Percentiles rank a stretch among this genome's conserved stretches.
Conservation (phyloP, 2,113 vertebrate species). For the Drymodes brunneopygia region DNA sequence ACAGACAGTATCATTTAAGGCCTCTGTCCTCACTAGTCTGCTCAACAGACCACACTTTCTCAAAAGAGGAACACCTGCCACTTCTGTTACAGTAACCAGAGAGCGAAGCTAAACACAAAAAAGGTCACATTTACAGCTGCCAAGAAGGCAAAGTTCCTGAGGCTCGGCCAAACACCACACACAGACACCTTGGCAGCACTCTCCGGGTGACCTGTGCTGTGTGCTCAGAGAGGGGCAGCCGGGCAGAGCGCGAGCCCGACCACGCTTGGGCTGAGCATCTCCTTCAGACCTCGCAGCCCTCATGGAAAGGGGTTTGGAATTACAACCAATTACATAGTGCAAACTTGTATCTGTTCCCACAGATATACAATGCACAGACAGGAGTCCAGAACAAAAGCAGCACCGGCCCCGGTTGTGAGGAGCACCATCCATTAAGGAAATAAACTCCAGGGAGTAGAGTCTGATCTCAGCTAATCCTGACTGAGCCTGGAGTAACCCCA, state of each 20-base stretch:
- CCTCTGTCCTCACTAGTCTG: constrained; percentile 11
- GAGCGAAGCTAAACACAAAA: background rate
- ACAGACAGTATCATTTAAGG: constrained; percentile 29
- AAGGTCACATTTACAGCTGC: constrained; percentile 35
- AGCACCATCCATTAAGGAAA: background rate
- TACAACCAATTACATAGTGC: background rate
- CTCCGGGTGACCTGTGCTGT: fast-evolving
- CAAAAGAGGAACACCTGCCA: background rate
- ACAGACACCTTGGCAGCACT: fast-evolving
- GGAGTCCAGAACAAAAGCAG: background rate
- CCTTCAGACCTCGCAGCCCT: background rate
- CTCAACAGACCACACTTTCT: constrained; percentile 10
- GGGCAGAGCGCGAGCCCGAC: fast-evolving
- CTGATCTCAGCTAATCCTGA: background rate
- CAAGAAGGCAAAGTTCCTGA: constrained; percentile 46
- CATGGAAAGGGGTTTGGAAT: background rate
- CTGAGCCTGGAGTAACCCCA: background rate
- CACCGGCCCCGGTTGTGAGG: background rate
- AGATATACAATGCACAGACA: background rate
- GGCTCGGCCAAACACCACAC: background rate
- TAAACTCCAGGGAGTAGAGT: background rate
- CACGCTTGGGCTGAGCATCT: background rate
- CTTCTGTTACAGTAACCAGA: constrained; percentile 32
- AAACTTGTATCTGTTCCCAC: background rate
- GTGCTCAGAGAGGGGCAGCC: background rate